Evolutionary conservation across 2,113 vertebrate genomes (phyloP), one percentile per base, ranked within the genome.

Genomic region (Isichthys henryi): DNA sequence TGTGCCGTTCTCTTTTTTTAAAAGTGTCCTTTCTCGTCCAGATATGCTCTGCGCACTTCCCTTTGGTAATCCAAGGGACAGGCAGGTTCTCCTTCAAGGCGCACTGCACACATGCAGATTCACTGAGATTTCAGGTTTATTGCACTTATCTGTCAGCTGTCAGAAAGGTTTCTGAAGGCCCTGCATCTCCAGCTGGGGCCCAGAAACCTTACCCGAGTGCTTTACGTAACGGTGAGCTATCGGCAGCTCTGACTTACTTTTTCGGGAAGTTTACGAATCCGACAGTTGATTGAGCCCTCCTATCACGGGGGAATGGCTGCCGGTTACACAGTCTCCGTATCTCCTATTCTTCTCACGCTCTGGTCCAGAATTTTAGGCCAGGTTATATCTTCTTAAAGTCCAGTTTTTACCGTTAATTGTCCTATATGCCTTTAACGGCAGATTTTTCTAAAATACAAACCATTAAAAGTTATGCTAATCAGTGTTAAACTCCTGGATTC

Each of bases 1-100:
- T 96, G 95, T 94, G 94, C 48, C 83, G 87, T 91, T 91, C 88
- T 90, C 53, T 62, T 86, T 92, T 90, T 92, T 90, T 94, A 94
- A 95, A 95, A 62, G 6, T 8, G 94, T 95, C 94, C 93, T 95
- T 95, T 96, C 94, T 95, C 95, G 95, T 95, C 94, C 95, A 93
- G 93, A 94, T 94, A 95, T 95, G 94, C 94, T 95, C 92, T 93
- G 92, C 93, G 92, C 93, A 91, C 90, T 53, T 43, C 88, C 70
- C 89, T 88, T 46, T 83, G 27, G 27, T 27, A n/a, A 62, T n/a
- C 39, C 39, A 35, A 45, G n/a, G 23, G 21, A 52, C 39, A 50
- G 10, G 23, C 43, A 2, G 43, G 0, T 48, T 92, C 91, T 92
- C 92, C 89, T 91, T 49, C 77, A 6, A 27, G n/a, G 23, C 17